Evolutionary conservation across 2,797 vertebrate species (phyloP).

Genomic region (Artibeus lituratus): DNA sequence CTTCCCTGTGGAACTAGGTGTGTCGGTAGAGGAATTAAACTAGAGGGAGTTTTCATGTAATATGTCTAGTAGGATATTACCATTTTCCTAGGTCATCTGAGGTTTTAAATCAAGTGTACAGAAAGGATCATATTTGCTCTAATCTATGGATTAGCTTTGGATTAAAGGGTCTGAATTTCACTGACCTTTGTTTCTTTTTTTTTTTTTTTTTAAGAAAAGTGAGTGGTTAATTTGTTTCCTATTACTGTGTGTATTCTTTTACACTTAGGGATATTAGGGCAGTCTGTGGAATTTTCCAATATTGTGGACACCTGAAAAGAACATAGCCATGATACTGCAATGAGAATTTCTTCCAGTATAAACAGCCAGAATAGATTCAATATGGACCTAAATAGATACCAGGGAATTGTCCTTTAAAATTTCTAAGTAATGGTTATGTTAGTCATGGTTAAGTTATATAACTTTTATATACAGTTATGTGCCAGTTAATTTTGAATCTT

Average conservation of each 20-base stretch:
- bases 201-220: background rate
- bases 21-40: background rate
- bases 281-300: slow-evolving; percentile 91
- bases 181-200: background rate
- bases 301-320: slow-evolving; percentile 92
- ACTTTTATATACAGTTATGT: background rate
- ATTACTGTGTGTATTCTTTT: slow-evolving; percentile 48
- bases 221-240: background rate
- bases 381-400: slow-evolving; percentile 93
- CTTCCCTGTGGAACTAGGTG: fast-evolving
- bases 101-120: background rate
- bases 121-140: background rate
- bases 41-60: background rate
- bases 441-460: background rate
- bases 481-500: background rate
- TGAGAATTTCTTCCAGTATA: slow-evolving; percentile 89
- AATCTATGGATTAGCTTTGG: background rate
- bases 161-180: background rate
- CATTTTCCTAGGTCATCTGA: background rate
- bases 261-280: slow-evolving; percentile 88
- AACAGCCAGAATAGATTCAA: slow-evolving; percentile 89
- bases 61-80: background rate
- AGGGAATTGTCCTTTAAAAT: slow-evolving; percentile 83
- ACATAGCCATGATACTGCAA: slow-evolving; percentile 91
- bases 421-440: background rate